These are phyloP conservation scores for Aphis craccivora DNA, from an alignment of 1,140 invertebrate species.

Conservation along the genomic window DNA sequence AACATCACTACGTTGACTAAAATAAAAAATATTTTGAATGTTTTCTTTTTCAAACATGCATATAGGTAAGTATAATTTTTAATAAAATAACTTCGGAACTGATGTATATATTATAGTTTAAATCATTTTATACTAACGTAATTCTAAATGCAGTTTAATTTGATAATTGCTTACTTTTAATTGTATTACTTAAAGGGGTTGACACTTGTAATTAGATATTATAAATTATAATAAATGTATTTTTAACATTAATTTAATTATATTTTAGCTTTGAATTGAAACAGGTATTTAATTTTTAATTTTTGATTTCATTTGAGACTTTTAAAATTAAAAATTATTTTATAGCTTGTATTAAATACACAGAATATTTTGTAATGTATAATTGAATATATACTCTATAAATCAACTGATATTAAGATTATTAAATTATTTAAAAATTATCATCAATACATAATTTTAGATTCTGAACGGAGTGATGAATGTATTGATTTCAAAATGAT, in stretches of 20 bases:
- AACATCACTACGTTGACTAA: neutral
- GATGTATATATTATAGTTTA: too few species aligned
- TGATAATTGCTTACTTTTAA: too few species aligned
- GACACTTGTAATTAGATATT: too few species aligned
- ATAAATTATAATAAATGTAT: too few species aligned
- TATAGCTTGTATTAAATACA: neutral
- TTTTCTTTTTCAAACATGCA: neutral
- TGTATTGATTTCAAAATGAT: too few species aligned
- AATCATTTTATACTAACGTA: too few species aligned
- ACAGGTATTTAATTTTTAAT: too few species aligned
- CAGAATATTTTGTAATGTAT: neutral
- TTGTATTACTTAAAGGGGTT: too few species aligned
- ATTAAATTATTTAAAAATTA: neutral
- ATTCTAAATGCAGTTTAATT: too few species aligned
- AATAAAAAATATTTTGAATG: neutral
- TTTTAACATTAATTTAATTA: neutral
- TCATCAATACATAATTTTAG: neutral
- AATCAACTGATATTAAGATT: neutral
- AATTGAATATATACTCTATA: neutral
- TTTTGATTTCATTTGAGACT: neutral
- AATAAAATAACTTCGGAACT: neutral
- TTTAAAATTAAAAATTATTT: neutral
- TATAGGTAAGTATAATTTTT: neutral
- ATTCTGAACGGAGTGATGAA: too few species aligned
- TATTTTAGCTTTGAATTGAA: neutral